phyloP scores from a whole-genome alignment of 2,888 invertebrate species.

The Homarus gammarus region DNA sequence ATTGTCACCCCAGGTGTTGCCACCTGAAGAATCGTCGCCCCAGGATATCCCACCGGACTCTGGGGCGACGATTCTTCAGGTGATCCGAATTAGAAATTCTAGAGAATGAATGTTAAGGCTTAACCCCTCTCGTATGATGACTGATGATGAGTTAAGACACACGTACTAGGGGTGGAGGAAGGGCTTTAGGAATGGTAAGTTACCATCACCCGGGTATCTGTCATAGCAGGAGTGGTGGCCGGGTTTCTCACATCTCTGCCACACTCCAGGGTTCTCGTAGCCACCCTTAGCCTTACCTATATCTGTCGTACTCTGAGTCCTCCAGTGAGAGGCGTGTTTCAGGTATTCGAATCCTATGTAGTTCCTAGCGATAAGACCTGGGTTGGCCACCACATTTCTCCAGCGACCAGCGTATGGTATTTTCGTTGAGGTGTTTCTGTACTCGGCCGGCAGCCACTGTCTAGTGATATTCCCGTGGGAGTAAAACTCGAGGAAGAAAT shows the following conservation, averaged over 20 bases:
- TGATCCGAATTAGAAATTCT: too few species aligned
- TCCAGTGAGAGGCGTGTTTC: constrained; percentile 78
- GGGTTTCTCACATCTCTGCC: constrained; percentile 77
- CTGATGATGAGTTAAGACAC: too few species aligned
- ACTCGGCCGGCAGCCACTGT: constrained; percentile 61
- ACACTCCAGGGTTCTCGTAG: constrained; percentile 77
- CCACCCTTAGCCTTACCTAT: constrained; percentile 77
- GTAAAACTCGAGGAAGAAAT: constrained; percentile 14
- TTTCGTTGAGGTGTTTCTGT: constrained; percentile 77
- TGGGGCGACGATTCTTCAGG: too few species aligned
- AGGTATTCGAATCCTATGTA: constrained; percentile 78
- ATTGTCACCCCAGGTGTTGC: too few species aligned
- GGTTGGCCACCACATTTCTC: constrained; percentile 78
- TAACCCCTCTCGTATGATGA: too few species aligned
- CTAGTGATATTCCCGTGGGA: background rate
- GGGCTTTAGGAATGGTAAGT: constrained; percentile 76
- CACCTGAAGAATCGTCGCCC: too few species aligned
- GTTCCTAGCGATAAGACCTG: constrained; percentile 78
- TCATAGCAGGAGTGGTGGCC: constrained; percentile 78
- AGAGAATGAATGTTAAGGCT: too few species aligned
- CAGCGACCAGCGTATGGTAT: constrained; percentile 77
- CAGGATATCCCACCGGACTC: too few species aligned
- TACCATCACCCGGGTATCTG: constrained; percentile 78
- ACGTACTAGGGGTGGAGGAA: background rate
- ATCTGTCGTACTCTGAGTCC: constrained; percentile 24